Evolutionary conservation across 2,888 invertebrate genomes (phyloP).

Genomic region (Drosophila eohydei): DNA sequence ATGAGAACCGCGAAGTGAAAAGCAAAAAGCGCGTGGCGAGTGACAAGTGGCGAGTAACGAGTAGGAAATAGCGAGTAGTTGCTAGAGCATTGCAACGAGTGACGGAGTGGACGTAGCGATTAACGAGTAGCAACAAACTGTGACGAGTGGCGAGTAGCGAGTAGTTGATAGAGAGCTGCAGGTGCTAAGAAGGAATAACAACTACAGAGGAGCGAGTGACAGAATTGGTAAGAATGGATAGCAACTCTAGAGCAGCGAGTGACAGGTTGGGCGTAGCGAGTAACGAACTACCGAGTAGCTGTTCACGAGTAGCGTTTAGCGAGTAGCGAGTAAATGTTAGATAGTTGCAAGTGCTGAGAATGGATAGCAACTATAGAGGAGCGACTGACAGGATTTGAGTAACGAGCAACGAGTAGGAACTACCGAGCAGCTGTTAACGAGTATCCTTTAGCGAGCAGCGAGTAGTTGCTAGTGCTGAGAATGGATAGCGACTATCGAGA

Average conservation of each 20-base stretch:
- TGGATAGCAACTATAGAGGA: not conserved
- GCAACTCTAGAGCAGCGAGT: too few species aligned
- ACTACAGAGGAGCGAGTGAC: not conserved
- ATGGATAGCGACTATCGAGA: not conserved
- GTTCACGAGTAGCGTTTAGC: not conserved
- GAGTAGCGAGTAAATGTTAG: not conserved
- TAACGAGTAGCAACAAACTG: not conserved
- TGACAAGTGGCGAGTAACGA: not conserved
- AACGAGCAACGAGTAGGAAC: not conserved
- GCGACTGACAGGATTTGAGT: not conserved
- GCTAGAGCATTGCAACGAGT: not conserved
- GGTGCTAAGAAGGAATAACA: not conserved
- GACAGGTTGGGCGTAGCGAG: not conserved
- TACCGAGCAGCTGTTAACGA: not conserved
- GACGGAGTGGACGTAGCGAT: not conserved
- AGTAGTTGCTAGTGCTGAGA: constrained; percentile 2
- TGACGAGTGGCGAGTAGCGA: not conserved
- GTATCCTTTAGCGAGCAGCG: constrained; percentile 10
- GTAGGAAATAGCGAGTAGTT: constrained; percentile 5
- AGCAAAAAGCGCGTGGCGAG: not conserved
- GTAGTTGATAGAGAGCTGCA: not conserved
- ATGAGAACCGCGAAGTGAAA: constrained; percentile 5
- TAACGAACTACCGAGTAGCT: not conserved
- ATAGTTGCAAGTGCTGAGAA: not conserved
- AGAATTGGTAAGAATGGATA: too few species aligned